Percentiles rank a stretch among this genome's conserved stretches.
phyloP scores from a whole-genome alignment of 2,113 vertebrate genomes.

The Acrocephalus arundinaceus region DNA sequence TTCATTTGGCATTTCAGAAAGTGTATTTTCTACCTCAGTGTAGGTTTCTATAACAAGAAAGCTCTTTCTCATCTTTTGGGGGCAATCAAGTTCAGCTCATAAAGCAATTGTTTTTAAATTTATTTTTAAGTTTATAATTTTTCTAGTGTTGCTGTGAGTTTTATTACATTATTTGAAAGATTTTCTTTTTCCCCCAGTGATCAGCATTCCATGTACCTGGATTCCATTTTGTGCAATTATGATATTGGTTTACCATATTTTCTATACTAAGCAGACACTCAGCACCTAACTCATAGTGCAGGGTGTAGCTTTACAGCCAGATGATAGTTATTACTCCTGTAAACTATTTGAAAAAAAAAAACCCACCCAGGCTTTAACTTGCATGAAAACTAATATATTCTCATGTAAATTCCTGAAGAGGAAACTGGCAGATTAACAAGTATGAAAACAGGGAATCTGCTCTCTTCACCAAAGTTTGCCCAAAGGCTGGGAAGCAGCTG shows the following conservation, averaged over 20 bases:
- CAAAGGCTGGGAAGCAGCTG: not conserved
- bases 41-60: not conserved
- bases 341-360: not conserved
- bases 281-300: not conserved
- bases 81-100: not conserved
- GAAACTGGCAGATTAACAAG: not conserved
- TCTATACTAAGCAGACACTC: slow-evolving; percentile 4
- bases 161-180: not conserved
- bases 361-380: not conserved
- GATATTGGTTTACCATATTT: not conserved
- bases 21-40: not conserved
- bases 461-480: slow-evolving; percentile 4
- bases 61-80: not conserved
- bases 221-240: slow-evolving; percentile 9
- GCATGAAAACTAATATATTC: not conserved
- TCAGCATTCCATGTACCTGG: not conserved
- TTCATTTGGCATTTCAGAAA: not conserved
- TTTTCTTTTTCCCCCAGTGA: not conserved
- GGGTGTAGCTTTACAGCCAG: not conserved
- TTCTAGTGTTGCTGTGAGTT: not conserved
- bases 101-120: not conserved
- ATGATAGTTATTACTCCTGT: slow-evolving; percentile 2
- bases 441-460: not conserved
- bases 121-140: not conserved
- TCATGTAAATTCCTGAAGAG: slow-evolving; percentile 1